These are phyloP conservation scores for Ornithorhynchus anatinus DNA, from an alignment of 2,113 vertebrate genomes.

Conservation along the genomic window DNA sequence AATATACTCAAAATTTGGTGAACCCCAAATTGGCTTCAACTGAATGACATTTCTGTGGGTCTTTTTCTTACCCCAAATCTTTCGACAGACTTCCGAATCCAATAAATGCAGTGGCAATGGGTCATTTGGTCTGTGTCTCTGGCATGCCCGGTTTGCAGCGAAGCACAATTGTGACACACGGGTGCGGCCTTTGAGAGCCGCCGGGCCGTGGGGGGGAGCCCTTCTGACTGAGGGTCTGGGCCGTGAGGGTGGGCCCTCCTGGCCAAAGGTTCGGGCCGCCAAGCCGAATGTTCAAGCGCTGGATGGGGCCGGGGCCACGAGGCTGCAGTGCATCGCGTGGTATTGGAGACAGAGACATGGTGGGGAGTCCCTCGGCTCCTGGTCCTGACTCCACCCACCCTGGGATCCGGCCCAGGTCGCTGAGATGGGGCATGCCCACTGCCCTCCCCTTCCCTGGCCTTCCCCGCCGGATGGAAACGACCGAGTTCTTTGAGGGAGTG, in stretches of 20 bases:
- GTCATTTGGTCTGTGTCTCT: not conserved
- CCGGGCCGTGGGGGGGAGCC: not conserved
- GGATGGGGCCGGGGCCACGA: not conserved
- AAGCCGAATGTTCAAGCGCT: too few relatives aligned
- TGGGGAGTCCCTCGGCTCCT: not conserved
- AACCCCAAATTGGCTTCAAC: slow-evolving; percentile 39
- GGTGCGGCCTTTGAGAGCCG: not conserved
- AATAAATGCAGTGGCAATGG: slow-evolving; percentile 61
- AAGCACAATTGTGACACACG: fast-evolving
- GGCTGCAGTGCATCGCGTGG: not conserved
- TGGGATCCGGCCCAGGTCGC: not conserved
- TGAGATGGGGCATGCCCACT: too few relatives aligned
- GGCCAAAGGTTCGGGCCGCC: not conserved
- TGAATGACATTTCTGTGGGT: slow-evolving; percentile 56
- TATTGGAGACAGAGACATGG: not conserved
- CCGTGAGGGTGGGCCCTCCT: not conserved
- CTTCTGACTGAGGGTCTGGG: not conserved
- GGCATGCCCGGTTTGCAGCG: not conserved
- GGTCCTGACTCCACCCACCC: not conserved
- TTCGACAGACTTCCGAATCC: slow-evolving; percentile 58
- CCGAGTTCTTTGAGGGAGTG: too few relatives aligned
- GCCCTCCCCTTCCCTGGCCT: too few relatives aligned
- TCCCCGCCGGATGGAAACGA: too few relatives aligned
- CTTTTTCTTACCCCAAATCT: slow-evolving; percentile 45
- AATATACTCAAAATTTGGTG: slow-evolving; percentile 36